Base-by-base conservation (phyloP, 2,888 invertebrate species). In the Oxytorus armatus region DNA sequence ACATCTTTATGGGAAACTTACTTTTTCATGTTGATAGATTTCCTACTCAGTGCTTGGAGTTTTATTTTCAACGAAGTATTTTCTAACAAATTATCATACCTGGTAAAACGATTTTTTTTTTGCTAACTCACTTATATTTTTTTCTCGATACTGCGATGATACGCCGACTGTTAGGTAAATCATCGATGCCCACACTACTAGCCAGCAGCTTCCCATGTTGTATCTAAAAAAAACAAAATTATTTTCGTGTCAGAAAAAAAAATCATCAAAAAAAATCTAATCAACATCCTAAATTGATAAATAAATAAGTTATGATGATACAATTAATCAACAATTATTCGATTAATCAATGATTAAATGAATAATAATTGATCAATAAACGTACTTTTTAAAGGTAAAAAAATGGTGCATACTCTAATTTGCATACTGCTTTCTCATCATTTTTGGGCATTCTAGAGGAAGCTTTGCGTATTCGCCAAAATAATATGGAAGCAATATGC, bases 61-160 rank as follows among this genome's bases (percentile, higher is more conserved):
- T n/a, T n/a, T n/a, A n/a, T n/a, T n/a, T n/a, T n/a, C 72, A 18
- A 42, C 29, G 29, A 29, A 29, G 5, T 36, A 8, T 36, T 36
- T 36, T 36, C 1, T 21, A 21, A 49, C 8, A 8, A 49, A 49
- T 51, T 51, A 51, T 10, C 18, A 16, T 47, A 10, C 16, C 0
- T 14, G 14, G 1, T n/a, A 44, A 23, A 21, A 21, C 3, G 23
- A 51, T 51, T 10, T 18, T n/a, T 14, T 16, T 33, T 33, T 14
- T 3, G 33, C 47, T 14, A 18, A 88, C 88, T 89, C 74, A 88
- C 88, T 88, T 82, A 86, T 88, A 80, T 89, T 88, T 74, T 89
- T 88, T 23, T 89, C 89, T 18, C 88, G 86, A 79, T 86, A 89
- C 75, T 89, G 89, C 25, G 86, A 77, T 44, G 82, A 63, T 11